phyloP scores from a whole-genome alignment of 1,140 invertebrate species.

The Trichomalopsis sarcophagae region DNA sequence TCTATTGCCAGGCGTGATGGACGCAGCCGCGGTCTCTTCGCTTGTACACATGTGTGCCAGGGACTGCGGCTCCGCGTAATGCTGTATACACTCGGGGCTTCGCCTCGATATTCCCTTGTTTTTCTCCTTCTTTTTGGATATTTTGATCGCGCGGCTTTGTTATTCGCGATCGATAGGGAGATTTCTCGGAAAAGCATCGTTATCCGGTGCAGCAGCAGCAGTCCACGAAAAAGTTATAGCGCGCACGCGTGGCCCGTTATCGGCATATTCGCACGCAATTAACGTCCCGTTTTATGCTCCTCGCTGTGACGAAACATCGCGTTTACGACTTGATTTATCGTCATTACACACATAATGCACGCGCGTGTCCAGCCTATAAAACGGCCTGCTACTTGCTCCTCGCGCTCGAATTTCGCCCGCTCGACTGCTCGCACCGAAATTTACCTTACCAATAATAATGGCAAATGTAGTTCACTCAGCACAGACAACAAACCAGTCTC shows the following conservation, averaged over 20 bases:
- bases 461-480: neutral
- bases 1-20: slow-evolving; percentile 65
- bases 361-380: slow-evolving; percentile 56
- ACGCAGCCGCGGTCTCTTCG: slow-evolving; percentile 52
- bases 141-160: neutral
- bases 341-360: slow-evolving; percentile 60
- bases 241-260: slow-evolving; percentile 55
- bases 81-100: neutral
- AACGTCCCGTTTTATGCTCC: slow-evolving; percentile 65
- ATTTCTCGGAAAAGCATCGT: neutral
- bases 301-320: slow-evolving; percentile 58
- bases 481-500: neutral
- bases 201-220: no score
- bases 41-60: neutral
- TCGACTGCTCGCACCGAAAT: neutral
- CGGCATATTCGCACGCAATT: slow-evolving; percentile 65
- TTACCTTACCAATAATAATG: neutral
- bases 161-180: neutral
- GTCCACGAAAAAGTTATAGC: neutral
- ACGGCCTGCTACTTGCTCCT: slow-evolving; percentile 49
- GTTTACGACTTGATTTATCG: slow-evolving; percentile 61
- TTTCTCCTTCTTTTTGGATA: neutral
- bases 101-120: neutral
- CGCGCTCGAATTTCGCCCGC: slow-evolving; percentile 8
- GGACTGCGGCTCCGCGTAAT: neutral